A percentile compares a stretch with the other conserved stretches of the same genome.
Evolutionary conservation across 2,113 vertebrate genomes (phyloP).

Genomic region (Peucedramus taeniatus): DNA sequence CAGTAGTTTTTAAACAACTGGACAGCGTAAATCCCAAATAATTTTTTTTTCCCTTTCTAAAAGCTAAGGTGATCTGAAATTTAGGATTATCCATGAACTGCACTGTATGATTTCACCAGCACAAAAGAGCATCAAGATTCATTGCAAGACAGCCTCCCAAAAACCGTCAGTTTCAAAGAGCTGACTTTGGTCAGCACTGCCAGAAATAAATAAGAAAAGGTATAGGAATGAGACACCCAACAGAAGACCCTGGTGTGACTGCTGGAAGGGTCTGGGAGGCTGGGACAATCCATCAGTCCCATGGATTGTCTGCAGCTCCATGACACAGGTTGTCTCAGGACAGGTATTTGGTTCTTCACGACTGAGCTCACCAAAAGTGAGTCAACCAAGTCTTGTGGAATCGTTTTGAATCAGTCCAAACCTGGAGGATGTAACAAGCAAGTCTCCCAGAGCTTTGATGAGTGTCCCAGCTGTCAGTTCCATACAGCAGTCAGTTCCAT

Average conservation of each 20-base stretch:
- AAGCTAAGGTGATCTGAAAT: not conserved
- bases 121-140: not conserved
- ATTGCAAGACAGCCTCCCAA: not conserved
- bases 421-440: not conserved
- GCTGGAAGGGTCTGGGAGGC: not conserved
- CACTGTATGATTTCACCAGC: not conserved
- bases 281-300: not conserved
- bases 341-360: not conserved
- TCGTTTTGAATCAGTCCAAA: not conserved
- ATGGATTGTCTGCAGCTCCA: not conserved
- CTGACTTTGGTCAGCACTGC: not conserved
- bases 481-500: not conserved
- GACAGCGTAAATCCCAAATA: not conserved
- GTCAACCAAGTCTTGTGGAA: not conserved
- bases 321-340: not conserved
- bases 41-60: not conserved
- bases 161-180: not conserved
- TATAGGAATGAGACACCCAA: not conserved
- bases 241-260: not conserved
- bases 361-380: not conserved
- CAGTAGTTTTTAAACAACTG: not conserved
- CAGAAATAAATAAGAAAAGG: constrained; percentile 41
- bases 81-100: not conserved
- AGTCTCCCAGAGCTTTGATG: not conserved
- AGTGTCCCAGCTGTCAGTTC: not conserved